Percentiles rank a stretch among this genome's conserved stretches.
These are phyloP conservation scores for Chondrosia reniformis DNA, from an alignment of 37 sponge, comb jelly and placozoan genomes.

Conservation along the genomic window DNA sequence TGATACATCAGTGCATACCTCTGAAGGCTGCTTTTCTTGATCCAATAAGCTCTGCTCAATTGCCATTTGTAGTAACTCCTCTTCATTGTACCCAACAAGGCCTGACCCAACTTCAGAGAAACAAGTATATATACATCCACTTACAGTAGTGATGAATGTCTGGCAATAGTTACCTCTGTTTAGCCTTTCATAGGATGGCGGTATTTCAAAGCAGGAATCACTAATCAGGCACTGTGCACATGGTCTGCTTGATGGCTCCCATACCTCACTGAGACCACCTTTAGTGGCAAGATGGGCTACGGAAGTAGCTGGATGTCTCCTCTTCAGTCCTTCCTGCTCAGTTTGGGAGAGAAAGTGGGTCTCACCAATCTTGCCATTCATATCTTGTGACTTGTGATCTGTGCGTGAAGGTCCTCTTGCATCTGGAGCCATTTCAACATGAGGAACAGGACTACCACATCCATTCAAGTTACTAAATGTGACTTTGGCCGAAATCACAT, in stretches of 20 bases:
- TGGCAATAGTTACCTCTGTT: no score
- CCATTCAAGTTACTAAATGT: constrained; percentile 90
- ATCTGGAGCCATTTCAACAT: constrained; percentile 21
- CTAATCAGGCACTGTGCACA: constrained; percentile 43
- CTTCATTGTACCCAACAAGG: constrained; percentile 67
- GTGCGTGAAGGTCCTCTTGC: neutral
- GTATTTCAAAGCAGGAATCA: constrained; percentile 76
- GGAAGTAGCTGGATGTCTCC: neutral
- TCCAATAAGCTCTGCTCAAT: constrained; percentile 90
- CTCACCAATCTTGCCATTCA: neutral
- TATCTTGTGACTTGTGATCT: neutral
- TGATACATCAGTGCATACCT: no score
- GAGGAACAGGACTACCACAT: constrained; percentile 37
- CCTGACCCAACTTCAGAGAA: no score
- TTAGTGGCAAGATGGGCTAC: neutral
- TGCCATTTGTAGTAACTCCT: constrained; percentile 92
- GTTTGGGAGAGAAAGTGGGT: neutral
- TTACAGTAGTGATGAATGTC: no score
- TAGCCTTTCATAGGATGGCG: constrained; percentile 49
- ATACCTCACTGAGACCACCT: neutral
- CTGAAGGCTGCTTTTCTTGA: constrained; percentile 19
- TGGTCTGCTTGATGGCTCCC: neutral
- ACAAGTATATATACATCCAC: no score
- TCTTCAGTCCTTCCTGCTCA: constrained; percentile 1
- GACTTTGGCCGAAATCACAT: constrained; percentile 89